These are phyloP conservation scores for Sarcophaga caerulescens DNA, from an alignment of 2,888 invertebrate genomes.

Conservation along the genomic window DNA sequence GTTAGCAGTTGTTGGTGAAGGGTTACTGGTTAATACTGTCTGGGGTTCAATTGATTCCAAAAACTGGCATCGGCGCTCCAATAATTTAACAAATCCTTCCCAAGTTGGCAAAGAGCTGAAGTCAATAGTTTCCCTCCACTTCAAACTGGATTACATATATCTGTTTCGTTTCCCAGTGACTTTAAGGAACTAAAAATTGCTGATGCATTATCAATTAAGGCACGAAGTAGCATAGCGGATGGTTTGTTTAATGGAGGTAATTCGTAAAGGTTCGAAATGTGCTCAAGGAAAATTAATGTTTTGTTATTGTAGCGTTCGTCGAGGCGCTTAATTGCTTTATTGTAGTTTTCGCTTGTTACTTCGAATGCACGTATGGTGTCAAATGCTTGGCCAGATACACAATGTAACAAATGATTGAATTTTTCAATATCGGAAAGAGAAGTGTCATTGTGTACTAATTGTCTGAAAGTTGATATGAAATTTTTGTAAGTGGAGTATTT, in stretches of 20 bases:
- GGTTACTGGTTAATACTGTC: slow-evolving; percentile 2
- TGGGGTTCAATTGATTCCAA: slow-evolving; percentile 44
- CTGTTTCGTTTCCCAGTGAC: slow-evolving; percentile 40
- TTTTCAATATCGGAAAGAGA: slow-evolving; percentile 31
- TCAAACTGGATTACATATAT: slow-evolving; percentile 46
- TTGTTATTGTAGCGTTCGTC: slow-evolving; percentile 44
- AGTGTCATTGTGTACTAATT: slow-evolving; percentile 4
- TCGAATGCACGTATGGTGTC: slow-evolving; percentile 48
- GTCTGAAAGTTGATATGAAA: slow-evolving; percentile 11
- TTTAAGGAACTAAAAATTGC: slow-evolving; percentile 44
- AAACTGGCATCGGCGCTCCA: slow-evolving; percentile 57
- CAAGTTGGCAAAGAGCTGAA: slow-evolving; percentile 52
- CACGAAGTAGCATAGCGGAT: slow-evolving; percentile 27
- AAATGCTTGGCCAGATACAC: slow-evolving; percentile 45
- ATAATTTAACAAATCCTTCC: slow-evolving; percentile 35
- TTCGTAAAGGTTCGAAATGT: slow-evolving; percentile 41
- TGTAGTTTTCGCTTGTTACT: slow-evolving; percentile 39
- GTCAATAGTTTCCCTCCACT: slow-evolving; percentile 61
- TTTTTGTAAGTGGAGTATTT: slow-evolving; percentile 22
- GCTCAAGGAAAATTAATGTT: slow-evolving; percentile 47
- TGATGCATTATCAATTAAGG: slow-evolving; percentile 46
- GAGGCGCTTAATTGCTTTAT: slow-evolving; percentile 33
- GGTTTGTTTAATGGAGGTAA: slow-evolving; percentile 33
- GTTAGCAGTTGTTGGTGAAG: not conserved
- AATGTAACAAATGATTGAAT: slow-evolving; percentile 46